Evolutionary conservation across 2,797 vertebrate genomes (phyloP).

Genomic region (Caiman crocodilus): DNA sequence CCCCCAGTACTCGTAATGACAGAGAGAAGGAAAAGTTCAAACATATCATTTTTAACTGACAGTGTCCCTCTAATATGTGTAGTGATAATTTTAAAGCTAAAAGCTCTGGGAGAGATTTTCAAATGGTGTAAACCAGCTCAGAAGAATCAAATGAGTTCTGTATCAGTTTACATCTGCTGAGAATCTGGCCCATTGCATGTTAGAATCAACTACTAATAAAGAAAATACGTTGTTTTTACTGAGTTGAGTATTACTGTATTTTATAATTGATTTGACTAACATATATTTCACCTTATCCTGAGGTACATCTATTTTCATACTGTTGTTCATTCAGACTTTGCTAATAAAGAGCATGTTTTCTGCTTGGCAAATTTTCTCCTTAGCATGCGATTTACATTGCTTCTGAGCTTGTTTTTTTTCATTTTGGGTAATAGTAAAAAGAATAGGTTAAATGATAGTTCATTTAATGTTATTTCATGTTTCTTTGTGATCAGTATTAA

Average conservation of each 20-base stretch:
- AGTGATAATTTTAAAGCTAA: not conserved
- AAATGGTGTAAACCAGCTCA: not conserved
- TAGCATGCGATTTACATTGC: constrained; percentile 66
- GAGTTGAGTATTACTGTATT: constrained; percentile 32
- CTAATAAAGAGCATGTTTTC: constrained; percentile 76
- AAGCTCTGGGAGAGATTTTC: not conserved
- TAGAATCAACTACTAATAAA: not conserved
- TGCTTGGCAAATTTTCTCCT: constrained; percentile 74
- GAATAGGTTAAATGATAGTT: not conserved
- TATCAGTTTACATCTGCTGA: not conserved
- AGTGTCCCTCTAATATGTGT: not conserved
- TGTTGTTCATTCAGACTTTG: constrained; percentile 21
- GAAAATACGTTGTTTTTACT: not conserved
- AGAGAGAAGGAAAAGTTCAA: not conserved
- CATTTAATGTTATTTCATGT: not conserved
- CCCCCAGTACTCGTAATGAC: not conserved
- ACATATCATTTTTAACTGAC: not conserved
- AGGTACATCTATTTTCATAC: constrained; percentile 42
- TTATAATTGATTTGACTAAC: constrained; percentile 49
- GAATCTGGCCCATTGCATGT: not conserved
- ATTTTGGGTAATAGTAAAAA: constrained; percentile 7
- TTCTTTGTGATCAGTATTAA: not conserved
- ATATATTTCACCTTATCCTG: constrained; percentile 28
- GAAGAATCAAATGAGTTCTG: not conserved
- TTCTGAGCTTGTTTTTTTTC: constrained; percentile 45